These are phyloP conservation scores for Gandaritis pyraliata DNA, from an alignment of 2,888 invertebrate genomes.

Conservation along the genomic window DNA sequence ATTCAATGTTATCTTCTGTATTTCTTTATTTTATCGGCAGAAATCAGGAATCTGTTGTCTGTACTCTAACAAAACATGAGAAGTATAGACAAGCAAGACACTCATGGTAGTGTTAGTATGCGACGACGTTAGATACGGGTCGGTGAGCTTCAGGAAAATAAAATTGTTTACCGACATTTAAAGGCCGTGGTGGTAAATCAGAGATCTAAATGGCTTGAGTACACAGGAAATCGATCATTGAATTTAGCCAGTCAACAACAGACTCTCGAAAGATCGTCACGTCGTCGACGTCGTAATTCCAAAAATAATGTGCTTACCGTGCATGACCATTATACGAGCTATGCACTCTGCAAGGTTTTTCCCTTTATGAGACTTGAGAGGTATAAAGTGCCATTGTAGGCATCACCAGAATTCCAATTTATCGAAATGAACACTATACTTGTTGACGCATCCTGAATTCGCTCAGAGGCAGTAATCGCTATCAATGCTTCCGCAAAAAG, in stretches of 20 bases:
- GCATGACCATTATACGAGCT: too few species aligned
- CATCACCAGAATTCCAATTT: too few species aligned
- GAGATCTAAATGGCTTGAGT: neutral
- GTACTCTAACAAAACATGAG: neutral
- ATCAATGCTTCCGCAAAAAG: slow-evolving; percentile 41
- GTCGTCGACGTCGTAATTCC: too few species aligned
- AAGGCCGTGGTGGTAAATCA: slow-evolving; percentile 1
- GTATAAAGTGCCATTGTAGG: too few species aligned
- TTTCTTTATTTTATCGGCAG: slow-evolving; percentile 11
- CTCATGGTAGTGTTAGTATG: neutral
- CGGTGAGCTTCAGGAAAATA: slow-evolving; percentile 12
- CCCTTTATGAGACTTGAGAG: too few species aligned
- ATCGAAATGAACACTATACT: too few species aligned
- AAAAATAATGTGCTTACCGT: too few species aligned
- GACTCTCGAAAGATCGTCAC: too few species aligned
- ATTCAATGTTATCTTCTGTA: slow-evolving; percentile 46
- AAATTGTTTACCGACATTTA: neutral
- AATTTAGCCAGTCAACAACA: too few species aligned
- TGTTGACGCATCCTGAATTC: slow-evolving; percentile 42
- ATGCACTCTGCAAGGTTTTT: too few species aligned
- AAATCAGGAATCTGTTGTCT: neutral
- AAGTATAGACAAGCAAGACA: slow-evolving; percentile 7
- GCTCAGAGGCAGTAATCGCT: slow-evolving; percentile 44
- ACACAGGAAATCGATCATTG: slow-evolving; percentile 2
- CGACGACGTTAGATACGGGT: neutral